These are phyloP conservation scores for Podarcis siculus DNA, from an alignment of 2,797 vertebrate species.

Conservation along the genomic window DNA sequence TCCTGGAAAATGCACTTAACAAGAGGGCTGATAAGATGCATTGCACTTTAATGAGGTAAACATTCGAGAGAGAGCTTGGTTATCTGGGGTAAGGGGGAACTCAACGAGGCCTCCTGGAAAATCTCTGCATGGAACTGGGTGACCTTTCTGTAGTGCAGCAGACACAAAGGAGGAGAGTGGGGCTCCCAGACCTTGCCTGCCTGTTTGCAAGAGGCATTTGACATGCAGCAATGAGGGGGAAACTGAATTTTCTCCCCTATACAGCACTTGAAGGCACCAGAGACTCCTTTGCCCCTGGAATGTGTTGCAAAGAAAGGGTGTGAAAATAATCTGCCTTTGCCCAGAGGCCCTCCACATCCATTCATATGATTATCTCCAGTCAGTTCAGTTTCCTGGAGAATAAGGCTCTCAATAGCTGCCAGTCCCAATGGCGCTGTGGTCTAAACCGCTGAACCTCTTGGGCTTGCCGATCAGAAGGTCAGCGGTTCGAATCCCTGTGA, in stretches of 20 bases:
- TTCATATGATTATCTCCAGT: too few species aligned
- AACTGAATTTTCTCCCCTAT: not conserved
- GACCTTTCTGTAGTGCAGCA: not conserved
- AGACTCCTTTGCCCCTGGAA: not conserved
- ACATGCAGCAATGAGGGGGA: not conserved
- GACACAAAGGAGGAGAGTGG: not conserved
- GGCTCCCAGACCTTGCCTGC: not conserved
- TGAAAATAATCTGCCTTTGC: too few species aligned
- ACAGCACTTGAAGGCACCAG: not conserved
- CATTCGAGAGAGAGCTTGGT: not conserved
- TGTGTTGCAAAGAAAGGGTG: not conserved
- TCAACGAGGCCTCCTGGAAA: not conserved
- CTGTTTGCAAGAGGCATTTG: not conserved
- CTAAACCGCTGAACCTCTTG: too few species aligned
- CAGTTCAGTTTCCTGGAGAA: too few species aligned
- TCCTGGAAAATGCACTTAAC: conserved; percentile 43
- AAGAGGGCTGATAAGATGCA: not conserved
- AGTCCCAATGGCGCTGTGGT: too few species aligned
- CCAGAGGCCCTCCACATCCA: too few species aligned
- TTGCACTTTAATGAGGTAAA: not conserved
- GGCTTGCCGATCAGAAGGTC: too few species aligned
- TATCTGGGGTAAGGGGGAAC: not conserved
- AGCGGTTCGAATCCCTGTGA: too few species aligned
- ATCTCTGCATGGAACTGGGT: not conserved
- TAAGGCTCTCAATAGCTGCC: too few species aligned